Conservation (phyloP, 92 coral and sea anemone species). For the Porites cylindrica region DNA sequence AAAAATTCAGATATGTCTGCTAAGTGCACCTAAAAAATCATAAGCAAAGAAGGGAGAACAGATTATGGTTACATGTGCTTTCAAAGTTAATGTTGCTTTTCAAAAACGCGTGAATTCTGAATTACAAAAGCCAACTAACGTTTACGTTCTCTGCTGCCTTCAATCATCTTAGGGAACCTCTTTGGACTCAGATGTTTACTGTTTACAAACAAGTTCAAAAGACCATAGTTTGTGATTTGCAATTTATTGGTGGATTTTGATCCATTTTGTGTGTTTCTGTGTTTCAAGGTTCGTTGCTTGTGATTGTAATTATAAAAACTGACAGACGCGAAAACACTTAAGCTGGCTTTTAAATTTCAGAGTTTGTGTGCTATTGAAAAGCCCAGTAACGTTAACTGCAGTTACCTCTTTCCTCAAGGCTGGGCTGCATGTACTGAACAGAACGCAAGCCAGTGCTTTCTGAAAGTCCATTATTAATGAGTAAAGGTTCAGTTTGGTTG, state of each 20-base stretch:
- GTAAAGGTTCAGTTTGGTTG: constrained; percentile 15
- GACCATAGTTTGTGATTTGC: too few species aligned
- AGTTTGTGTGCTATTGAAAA: background rate
- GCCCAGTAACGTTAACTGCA: background rate
- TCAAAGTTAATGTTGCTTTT: background rate
- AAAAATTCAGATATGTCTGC: too few species aligned
- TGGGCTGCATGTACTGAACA: constrained; percentile 5
- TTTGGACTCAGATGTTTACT: background rate
- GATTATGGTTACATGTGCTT: too few species aligned
- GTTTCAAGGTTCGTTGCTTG: too few species aligned
- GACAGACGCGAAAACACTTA: background rate
- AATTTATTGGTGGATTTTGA: too few species aligned
- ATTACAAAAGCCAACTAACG: background rate
- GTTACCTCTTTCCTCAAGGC: constrained; percentile 19
- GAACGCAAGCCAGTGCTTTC: background rate
- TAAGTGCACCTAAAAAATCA: too few species aligned
- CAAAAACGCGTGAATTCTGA: background rate
- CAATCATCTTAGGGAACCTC: background rate
- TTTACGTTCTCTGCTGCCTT: background rate
- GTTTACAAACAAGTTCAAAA: too few species aligned
- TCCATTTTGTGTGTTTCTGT: too few species aligned
- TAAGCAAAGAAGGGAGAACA: too few species aligned
- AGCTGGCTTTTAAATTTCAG: background rate
- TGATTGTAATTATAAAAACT: too few species aligned
- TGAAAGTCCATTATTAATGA: background rate